Base-by-base conservation (phyloP, 2,888 invertebrate species). In the Carpatolechia fugitivella region DNA sequence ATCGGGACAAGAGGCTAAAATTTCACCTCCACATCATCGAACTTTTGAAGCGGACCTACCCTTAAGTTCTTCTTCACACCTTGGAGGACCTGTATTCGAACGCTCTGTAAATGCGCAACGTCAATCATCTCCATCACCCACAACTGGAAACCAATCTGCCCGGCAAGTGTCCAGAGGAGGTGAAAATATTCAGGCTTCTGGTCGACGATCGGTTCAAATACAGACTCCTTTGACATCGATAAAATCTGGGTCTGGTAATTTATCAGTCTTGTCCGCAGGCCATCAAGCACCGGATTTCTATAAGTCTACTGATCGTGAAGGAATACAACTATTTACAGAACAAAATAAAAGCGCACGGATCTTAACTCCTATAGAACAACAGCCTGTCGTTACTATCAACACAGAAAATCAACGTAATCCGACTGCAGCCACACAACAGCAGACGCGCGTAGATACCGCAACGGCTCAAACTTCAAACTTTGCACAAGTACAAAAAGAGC, bases 311-410 rank as follows among this genome's bases (percentile, higher is more conserved):
- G 31, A 53, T 33, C 30, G 20, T 0, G 53, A 36, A 14, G 51
- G 50, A 2, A 56, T 57, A 6, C 36, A 46, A 31, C n/a, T 10
- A 30, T 31, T 18, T 31, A 50, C 13, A 5, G 55, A 44, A 3
- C 31, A 50, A 20, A 54, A 54, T 14, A 56, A 44, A 55, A 35
- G 57, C 49, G 10, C 60, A 52, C 31, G 66, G 56, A 24, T 53
- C 60, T 8, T 31, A 10, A 8, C 3, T 7, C 10, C 31, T 11
- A 11, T 20, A 20, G 38, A 16, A 38, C 16, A 38, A 7, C 16
- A 8, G 18, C 40, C 40, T 18, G 11, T 11, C 18, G 11, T 18
- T 8, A 20, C 18, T 11, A 11, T 10, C 11, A 20, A 16, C 11
- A 18, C 40, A 36, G 14, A 1, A n/a, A 35, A 13, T 36, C 36